Percentiles rank a stretch among this genome's conserved stretches.
Evolutionary conservation across 2,888 invertebrate genomes (phyloP).

Genomic region (Rhimphoctona megacephalus): DNA sequence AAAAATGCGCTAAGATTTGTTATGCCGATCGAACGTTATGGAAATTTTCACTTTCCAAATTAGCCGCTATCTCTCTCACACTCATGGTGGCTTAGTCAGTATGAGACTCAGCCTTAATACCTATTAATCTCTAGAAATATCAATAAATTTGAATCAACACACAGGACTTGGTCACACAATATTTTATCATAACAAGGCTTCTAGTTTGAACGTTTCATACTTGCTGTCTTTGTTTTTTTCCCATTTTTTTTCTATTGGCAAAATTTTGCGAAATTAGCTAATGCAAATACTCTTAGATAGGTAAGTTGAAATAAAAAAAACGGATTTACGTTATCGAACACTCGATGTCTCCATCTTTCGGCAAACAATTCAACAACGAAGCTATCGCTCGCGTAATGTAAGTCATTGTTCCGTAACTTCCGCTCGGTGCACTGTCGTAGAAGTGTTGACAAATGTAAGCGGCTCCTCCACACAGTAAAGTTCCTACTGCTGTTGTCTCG

Average conservation of each 20-base stretch:
- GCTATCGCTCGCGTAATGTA: constrained; percentile 96
- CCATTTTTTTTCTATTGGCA: neutral
- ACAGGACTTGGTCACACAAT: constrained; percentile 4
- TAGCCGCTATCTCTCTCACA: too few species aligned
- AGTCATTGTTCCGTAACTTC: constrained; percentile 98
- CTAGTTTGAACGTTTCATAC: neutral
- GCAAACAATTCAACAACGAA: constrained; percentile 90
- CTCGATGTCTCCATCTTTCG: constrained; percentile 92
- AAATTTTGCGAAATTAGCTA: constrained; percentile 29
- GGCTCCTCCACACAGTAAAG: constrained; percentile 94
- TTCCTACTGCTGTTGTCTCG: constrained; percentile 88
- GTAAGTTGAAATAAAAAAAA: neutral
- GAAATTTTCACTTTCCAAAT: too few species aligned
- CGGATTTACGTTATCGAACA: constrained; percentile 88
- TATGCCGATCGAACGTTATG: too few species aligned
- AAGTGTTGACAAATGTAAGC: constrained; percentile 98
- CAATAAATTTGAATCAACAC: constrained; percentile 37
- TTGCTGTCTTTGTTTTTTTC: neutral
- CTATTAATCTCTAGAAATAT: constrained; percentile 32
- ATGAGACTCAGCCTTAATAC: neutral
- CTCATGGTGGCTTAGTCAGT: too few species aligned
- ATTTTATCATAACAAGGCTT: constrained; percentile 3
- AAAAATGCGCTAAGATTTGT: too few species aligned
- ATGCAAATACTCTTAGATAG: constrained; percentile 12
- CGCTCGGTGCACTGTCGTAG: constrained; percentile 99